A percentile compares a stretch with the other conserved stretches of the same genome.
Evolutionary conservation across 2,797 vertebrate genomes (phyloP).

Genomic region (Malacoraja senta): DNA sequence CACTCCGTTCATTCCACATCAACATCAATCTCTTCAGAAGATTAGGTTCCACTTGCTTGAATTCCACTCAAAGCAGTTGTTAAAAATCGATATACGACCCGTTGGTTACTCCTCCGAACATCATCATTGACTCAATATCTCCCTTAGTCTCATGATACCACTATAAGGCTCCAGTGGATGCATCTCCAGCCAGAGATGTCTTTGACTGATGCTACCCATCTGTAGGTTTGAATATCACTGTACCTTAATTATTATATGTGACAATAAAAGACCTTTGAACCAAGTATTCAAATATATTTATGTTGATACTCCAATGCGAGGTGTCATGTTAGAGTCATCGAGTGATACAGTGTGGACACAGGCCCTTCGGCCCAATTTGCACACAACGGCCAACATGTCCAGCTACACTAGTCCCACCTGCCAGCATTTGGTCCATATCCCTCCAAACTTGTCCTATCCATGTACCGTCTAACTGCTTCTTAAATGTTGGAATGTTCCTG

Average conservation of each 20-base stretch:
- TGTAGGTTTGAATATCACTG: neutral
- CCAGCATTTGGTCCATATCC: no score
- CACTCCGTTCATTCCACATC: neutral
- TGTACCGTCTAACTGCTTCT: no score
- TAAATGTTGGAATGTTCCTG: no score
- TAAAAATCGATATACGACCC: neutral
- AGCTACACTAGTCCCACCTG: no score
- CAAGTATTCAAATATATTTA: neutral
- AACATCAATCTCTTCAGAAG: neutral
- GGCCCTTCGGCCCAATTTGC: no score
- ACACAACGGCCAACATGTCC: no score
- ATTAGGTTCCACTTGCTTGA: neutral
- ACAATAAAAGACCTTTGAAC: no score
- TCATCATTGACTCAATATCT: neutral
- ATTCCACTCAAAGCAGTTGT: no score
- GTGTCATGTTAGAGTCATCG: no score
- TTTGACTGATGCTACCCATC: neutral
- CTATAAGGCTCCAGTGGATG: neutral
- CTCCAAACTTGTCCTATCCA: no score
- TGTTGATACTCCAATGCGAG: neutral
- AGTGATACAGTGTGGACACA: no score
- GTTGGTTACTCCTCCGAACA: neutral
- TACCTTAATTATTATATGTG: no score
- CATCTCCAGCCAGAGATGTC: neutral
- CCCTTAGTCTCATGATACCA: neutral